Base-by-base conservation (phyloP, 2,113 vertebrate species). In the Athene noctua region DNA sequence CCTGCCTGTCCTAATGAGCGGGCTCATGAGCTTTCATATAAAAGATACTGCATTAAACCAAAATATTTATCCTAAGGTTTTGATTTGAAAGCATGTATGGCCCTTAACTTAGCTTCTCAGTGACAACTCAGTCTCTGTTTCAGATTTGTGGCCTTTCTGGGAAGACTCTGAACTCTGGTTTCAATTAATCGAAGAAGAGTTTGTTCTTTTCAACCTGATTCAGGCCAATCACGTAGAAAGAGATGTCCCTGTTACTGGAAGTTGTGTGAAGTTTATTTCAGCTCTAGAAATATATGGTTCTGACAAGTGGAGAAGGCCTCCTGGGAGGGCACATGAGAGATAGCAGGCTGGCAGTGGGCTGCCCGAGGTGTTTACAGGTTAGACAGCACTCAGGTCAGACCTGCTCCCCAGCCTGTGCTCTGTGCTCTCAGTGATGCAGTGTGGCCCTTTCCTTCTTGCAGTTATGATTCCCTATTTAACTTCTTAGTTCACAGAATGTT, bases 401-500 rank as follows among this genome's bases (percentile, higher is more conserved):
- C 61, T 54, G 63, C 51, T 68, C 25, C 15, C 22, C 27, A 55
- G 40, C 12, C 61, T 0, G 1, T 44, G 16, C 47, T 77, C 42
- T 2, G 5, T 80, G 59, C 62, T 87, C 77, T 59, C 4, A 0
- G 34, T 82, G 13, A 27, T 34, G n/a, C 29, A 47, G 34, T 11
- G 32, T 73, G 30, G n/a, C 40, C 55, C 42, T 74, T 85, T 95
- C 49, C 42, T 74, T 91, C 80, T 86, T 78, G 38, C 52, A 92
- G 34, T 47, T 78, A 11, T 15, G 15, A 46, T 73, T 88, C 71
- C 32, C 83, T 72, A 90, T 96, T 95, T 84, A 95, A 93, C 65
- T 94, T 94, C 67, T 73, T 91, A 63, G 77, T 89, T 88, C 73
- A 82, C 54, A 65, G 55, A 89, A 61, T 52, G 20, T 86, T 96